phyloP scores from a whole-genome alignment of 2,888 invertebrate genomes.

The Cerastis leucographa region DNA sequence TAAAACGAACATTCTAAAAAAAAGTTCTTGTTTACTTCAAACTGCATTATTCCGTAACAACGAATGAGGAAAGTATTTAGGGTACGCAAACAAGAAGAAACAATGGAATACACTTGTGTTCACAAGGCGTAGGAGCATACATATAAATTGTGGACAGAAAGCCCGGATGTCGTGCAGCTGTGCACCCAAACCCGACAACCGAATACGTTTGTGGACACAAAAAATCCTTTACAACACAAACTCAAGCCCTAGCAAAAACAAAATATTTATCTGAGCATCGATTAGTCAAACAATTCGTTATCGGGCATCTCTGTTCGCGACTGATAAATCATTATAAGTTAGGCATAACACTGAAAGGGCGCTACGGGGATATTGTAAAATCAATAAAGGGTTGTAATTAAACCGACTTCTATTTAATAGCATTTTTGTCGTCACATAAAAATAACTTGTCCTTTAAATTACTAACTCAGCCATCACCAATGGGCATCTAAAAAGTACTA shows the following conservation, averaged over 20 bases:
- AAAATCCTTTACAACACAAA: constrained; percentile 68
- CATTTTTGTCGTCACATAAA: too few species aligned
- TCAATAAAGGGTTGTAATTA: not conserved
- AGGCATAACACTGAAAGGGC: constrained; percentile 52
- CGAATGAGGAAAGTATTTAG: constrained; percentile 50
- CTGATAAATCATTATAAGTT: constrained; percentile 72
- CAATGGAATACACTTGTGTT: constrained; percentile 69
- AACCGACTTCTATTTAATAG: too few species aligned
- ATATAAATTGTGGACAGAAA: constrained; percentile 62
- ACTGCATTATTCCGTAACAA: constrained; percentile 45
- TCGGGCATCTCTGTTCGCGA: constrained; percentile 74
- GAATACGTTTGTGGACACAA: constrained; percentile 71
- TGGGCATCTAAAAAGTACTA: too few species aligned
- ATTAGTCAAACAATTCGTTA: constrained; percentile 73
- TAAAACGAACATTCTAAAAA: constrained; percentile 39
- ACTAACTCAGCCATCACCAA: too few species aligned
- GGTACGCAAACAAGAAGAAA: constrained; percentile 51
- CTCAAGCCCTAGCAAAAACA: constrained; percentile 34
- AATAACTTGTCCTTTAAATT: too few species aligned
- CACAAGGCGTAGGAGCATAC: constrained; percentile 45
- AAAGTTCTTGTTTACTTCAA: constrained; percentile 35
- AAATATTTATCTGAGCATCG: constrained; percentile 68
- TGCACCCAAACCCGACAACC: constrained; percentile 72
- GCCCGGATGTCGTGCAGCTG: constrained; percentile 86
- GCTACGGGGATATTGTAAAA: constrained; percentile 45